These are phyloP conservation scores for Corella eumyota DNA, from an alignment of 23 tunicate species.

Conservation along the genomic window DNA sequence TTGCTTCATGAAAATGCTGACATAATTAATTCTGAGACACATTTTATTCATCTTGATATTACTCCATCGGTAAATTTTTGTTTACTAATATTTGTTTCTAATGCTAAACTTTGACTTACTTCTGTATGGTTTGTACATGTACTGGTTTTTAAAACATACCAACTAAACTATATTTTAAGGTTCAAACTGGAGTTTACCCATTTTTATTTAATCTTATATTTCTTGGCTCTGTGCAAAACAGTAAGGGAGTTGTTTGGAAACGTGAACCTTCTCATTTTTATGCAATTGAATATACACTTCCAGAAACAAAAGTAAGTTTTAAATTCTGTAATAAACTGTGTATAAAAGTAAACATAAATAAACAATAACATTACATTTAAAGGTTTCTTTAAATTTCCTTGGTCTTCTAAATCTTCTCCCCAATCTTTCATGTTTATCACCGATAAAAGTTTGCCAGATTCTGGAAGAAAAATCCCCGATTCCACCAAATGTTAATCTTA, in stretches of 20 bases:
- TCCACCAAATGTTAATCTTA: slow-evolving; percentile 1
- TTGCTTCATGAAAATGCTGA: slow-evolving; percentile 1
- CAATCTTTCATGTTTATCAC: slow-evolving; percentile 15
- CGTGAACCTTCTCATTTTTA: slow-evolving; percentile 27
- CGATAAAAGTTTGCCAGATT: slow-evolving; percentile 4
- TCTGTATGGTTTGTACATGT: too few relatives aligned
- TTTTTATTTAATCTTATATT: too few relatives aligned
- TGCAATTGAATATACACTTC: slow-evolving; percentile 26
- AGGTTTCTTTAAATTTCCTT: not conserved
- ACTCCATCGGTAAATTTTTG: slow-evolving; percentile 59
- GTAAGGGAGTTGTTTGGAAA: slow-evolving; percentile 36
- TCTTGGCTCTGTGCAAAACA: slow-evolving; percentile 29
- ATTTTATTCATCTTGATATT: too few relatives aligned
- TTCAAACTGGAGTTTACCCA: too few relatives aligned
- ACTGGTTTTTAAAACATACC: too few relatives aligned
- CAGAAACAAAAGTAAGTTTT: not conserved
- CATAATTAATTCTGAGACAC: slow-evolving; percentile 25
- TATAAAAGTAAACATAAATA: too few relatives aligned
- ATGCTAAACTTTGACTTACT: too few relatives aligned
- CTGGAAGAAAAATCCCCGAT: slow-evolving; percentile 1
- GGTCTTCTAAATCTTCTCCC: slow-evolving; percentile 26
- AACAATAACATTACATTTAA: too few relatives aligned
- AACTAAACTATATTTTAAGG: too few relatives aligned
- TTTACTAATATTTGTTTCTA: too few relatives aligned
- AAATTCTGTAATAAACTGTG: not conserved